Base-by-base conservation (phyloP, 2,113 vertebrate species). In the Ploceus nigricollis region DNA sequence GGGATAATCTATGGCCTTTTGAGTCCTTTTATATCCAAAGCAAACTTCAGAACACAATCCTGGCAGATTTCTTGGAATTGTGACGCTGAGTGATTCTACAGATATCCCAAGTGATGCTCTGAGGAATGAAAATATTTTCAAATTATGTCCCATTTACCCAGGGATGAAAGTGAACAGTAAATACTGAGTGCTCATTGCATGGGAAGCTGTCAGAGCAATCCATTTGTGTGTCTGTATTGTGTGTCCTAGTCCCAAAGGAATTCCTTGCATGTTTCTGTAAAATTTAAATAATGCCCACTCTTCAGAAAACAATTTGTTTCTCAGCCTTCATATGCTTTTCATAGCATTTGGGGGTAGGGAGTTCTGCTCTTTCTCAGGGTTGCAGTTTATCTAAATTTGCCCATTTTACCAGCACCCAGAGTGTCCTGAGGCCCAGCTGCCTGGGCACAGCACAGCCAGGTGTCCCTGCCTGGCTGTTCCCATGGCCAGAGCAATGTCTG, bases 91-190 rank as follows among this genome's bases (percentile, higher is more conserved):
- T 90, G 91, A 92, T 93, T 92, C 86, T 84, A 71, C 94, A 95
- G 95, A 95, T 94, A 94, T 96, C 93, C 95, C 91, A 97, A 97
- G 91, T 78, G 95, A 92, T 94, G 91, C 40, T 91, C 64, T 21
- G 86, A 90, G 82, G 68, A 97, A 95, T 92, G 89, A 95, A 97
- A 96, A 94, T 92, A 91, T 93, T 92, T 96, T 90, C 89, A 78
- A 37, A 81, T 71, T 84, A 84, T 79, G 22, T 94, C 89, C 56
- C 72, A 66, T 89, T 83, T 94, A 90, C 82, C 83, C 82, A 81
- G 72, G 82, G 60, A 89, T 94, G 76, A 70, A 90, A 92, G n/a
- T 8, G 35, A 83, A 54, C 68, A 75, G 68, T 47, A 81, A 73
- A 92, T 53, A 68, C 1, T 0, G 45, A 71, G 63, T 45, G 35